Evolutionary conservation across 1,140 invertebrate species (phyloP), one percentile per base, ranked within the genome.

Genomic region (Cepaea nemoralis): DNA sequence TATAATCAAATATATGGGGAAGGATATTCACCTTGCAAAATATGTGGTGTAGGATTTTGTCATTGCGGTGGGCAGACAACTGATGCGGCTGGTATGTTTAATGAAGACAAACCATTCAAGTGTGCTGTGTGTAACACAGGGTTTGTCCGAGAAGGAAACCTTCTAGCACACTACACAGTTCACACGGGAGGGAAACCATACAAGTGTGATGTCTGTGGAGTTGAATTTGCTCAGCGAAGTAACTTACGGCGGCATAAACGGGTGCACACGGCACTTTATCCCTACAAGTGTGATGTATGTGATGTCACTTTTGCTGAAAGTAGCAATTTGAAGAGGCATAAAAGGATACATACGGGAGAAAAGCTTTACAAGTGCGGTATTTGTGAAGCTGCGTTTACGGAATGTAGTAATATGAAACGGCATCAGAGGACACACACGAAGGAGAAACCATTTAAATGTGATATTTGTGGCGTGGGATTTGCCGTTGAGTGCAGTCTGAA

Each of bases 331-430:
- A 40, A 55, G 50, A 55, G 50, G n/a, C 50, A 55, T 24, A 55
- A 55, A 55, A 55, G 50, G 50, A 55, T 55, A 55, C 50, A 55
- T 55, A 55, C 50, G 2, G 50, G 50, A 5, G 50, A 55, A 24
- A 55, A 55, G 50, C 50, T 55, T 55, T 55, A 55, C 50, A 55
- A 55, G 19, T 55, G 50, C n/a, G 50, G n/a, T 55, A 24, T 55
- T 24, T 55, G 50, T 55, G 50, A 19, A 1, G n/a, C 19, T 5
- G 8, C 50, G 22, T 55, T 55, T 22, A 55, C 50, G 19, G 50
- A 55, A 19, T 55, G 50, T 55, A 55, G 50, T 24, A 55, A 55
- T 22, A 14, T 55, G 3, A 55, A 55, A 24, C 19, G 22, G 22
- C 50, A 55, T 24, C 19, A 55, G n/a, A 55, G 50, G 19, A 55